phyloP scores from a whole-genome alignment of 2,797 vertebrate genomes.

The Sebastes iracundus region DNA sequence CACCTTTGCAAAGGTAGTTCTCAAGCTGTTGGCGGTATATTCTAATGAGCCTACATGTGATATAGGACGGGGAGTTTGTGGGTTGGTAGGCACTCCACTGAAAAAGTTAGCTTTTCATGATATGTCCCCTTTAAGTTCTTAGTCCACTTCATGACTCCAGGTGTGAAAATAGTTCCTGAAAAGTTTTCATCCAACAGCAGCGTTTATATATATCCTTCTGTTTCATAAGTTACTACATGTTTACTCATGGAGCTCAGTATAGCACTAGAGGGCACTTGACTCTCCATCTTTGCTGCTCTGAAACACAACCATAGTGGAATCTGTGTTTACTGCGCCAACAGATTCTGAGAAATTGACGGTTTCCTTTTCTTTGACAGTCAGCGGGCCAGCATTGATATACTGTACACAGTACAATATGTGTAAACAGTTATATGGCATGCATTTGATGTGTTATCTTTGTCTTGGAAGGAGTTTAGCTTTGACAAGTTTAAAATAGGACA shows the following conservation, averaged over 20 bases:
- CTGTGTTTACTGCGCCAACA: not conserved
- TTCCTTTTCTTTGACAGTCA: slow-evolving; percentile 29
- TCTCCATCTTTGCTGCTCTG: slow-evolving; percentile 3
- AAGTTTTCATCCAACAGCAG: not conserved
- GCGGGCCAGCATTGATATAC: not conserved
- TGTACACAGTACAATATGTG: not conserved
- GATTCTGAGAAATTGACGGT: slow-evolving; percentile 15
- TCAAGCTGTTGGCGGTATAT: too few relatives aligned
- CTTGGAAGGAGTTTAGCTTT: not conserved
- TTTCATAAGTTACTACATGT: not conserved
- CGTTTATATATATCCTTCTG: not conserved
- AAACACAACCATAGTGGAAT: not conserved
- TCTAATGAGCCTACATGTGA: too few relatives aligned
- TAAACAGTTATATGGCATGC: not conserved
- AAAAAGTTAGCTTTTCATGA: too few relatives aligned
- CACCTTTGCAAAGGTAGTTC: too few relatives aligned
- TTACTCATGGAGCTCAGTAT: not conserved
- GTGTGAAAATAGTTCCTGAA: not conserved
- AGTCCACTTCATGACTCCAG: not conserved
- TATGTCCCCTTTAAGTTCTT: not conserved
- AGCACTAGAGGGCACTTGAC: slow-evolving; percentile 48
- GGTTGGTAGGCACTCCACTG: too few relatives aligned
- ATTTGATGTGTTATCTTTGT: not conserved
- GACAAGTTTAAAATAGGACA: slow-evolving; percentile 19
- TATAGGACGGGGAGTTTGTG: too few relatives aligned